Percentiles rank a stretch among this genome's conserved stretches.
Evolutionary conservation across 1,140 invertebrate genomes (phyloP).

Genomic region (Bacillus rossius): DNA sequence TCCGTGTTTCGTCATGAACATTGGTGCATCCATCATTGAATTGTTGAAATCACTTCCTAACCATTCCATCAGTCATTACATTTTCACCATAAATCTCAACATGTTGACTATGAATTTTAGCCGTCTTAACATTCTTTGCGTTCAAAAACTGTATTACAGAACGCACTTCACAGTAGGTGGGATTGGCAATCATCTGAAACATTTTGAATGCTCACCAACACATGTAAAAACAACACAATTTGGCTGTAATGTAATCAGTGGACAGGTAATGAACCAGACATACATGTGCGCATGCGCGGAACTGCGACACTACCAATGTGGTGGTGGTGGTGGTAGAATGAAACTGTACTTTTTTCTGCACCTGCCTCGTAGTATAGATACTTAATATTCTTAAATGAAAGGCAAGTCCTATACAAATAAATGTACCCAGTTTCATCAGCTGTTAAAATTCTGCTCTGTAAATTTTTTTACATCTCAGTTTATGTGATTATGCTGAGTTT

Average conservation of each 20-base stretch:
- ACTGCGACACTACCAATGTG: slow-evolving; percentile 4
- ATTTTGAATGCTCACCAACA: too few relatives aligned
- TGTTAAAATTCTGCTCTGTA: too few relatives aligned
- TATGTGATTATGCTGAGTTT: too few relatives aligned
- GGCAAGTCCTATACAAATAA: too few relatives aligned
- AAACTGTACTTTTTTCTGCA: slow-evolving; percentile 2
- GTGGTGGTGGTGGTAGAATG: slow-evolving; percentile 2
- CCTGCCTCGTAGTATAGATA: background rate
- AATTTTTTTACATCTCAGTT: too few relatives aligned
- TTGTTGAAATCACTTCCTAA: slow-evolving; percentile 18
- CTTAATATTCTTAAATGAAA: too few relatives aligned
- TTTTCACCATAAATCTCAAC: slow-evolving; percentile 4
- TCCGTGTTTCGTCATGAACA: slow-evolving; percentile 16
- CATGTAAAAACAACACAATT: slow-evolving; percentile 7
- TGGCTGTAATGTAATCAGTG: slow-evolving; percentile 15
- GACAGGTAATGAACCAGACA: slow-evolving; percentile 10
- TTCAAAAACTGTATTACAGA: too few relatives aligned
- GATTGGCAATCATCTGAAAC: too few relatives aligned
- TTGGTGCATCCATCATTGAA: slow-evolving; percentile 19
- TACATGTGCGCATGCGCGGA: slow-evolving; percentile 3
- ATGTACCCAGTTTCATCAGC: too few relatives aligned
- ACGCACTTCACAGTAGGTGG: too few relatives aligned
- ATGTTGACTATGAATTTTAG: too few relatives aligned
- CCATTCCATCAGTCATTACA: slow-evolving; percentile 22
- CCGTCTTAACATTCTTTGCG: too few relatives aligned